A percentile compares a stretch with the other conserved stretches of the same genome.
These are phyloP conservation scores for Triplophysa tibetana DNA, from an alignment of 2,113 vertebrate genomes.

Conservation along the genomic window DNA sequence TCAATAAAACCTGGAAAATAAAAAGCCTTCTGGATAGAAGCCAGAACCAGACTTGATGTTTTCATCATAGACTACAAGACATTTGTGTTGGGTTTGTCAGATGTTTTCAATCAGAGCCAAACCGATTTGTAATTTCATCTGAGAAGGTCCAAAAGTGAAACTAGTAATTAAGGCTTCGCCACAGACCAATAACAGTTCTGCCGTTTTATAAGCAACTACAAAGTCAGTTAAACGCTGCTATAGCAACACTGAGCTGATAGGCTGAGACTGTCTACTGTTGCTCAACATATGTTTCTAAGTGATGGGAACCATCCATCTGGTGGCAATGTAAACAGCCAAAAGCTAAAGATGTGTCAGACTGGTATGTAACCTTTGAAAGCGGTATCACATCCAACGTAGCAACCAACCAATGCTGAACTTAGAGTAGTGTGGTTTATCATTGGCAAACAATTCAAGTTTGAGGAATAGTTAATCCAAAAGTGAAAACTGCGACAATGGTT, in stretches of 20 bases:
- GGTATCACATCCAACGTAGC: not conserved
- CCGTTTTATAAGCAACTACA: constrained; percentile 48
- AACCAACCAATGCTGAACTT: not conserved
- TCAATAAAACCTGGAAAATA: not conserved
- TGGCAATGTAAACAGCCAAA: constrained; percentile 7
- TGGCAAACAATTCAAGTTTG: not conserved
- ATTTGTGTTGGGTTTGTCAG: constrained; percentile 47
- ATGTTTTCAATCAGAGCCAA: constrained; percentile 38
- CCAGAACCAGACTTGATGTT: not conserved
- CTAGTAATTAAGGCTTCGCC: constrained; percentile 51
- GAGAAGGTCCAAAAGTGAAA: constrained; percentile 53
- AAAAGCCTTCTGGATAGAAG: not conserved
- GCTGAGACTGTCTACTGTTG: not conserved
- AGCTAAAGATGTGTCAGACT: not conserved
- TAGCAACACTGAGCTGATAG: not conserved
- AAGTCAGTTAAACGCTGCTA: constrained; percentile 18
- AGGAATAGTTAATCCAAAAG: not conserved
- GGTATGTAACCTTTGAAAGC: not conserved
- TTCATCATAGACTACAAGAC: not conserved
- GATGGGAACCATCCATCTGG: constrained; percentile 37
- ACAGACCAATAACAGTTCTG: constrained; percentile 31
- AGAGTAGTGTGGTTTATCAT: not conserved
- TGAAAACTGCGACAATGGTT: not conserved
- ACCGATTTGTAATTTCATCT: constrained; percentile 55
- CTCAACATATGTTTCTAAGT: constrained; percentile 2